Evolutionary conservation across 2,113 vertebrate genomes (phyloP).

Genomic region (Psittacula cyanocephala): DNA sequence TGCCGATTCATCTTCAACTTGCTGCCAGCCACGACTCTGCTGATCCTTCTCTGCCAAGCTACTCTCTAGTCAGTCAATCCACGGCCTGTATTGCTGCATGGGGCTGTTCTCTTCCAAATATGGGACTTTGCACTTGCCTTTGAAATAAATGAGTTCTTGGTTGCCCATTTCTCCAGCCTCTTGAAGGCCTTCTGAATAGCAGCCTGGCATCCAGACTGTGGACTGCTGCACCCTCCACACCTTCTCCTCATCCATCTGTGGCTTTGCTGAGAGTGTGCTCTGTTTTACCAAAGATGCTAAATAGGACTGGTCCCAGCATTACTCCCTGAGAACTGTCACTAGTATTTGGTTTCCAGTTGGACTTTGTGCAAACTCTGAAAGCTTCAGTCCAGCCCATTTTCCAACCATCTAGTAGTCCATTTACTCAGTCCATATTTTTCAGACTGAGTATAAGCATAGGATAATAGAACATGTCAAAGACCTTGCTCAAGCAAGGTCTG

Average conservation of each 20-base stretch:
- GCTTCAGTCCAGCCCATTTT: neutral
- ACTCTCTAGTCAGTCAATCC: neutral
- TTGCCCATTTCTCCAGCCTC: neutral
- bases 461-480: neutral
- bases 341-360: neutral
- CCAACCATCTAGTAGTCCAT: neutral
- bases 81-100: fast-evolving
- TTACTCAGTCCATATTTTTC: neutral
- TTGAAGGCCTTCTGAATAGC: neutral
- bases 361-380: neutral
- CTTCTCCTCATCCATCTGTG: neutral
- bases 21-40: neutral
- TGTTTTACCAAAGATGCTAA: neutral
- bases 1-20: neutral
- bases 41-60: neutral
- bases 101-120: neutral
- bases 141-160: neutral
- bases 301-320: neutral
- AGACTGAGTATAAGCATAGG: neutral
- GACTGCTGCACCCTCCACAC: neutral
- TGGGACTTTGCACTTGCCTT: neutral
- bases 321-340: neutral
- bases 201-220: neutral
- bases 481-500: neutral
- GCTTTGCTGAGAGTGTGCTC: neutral